phyloP scores from a whole-genome alignment of 2,113 vertebrate species.

The Cyprinodon variegatus region DNA sequence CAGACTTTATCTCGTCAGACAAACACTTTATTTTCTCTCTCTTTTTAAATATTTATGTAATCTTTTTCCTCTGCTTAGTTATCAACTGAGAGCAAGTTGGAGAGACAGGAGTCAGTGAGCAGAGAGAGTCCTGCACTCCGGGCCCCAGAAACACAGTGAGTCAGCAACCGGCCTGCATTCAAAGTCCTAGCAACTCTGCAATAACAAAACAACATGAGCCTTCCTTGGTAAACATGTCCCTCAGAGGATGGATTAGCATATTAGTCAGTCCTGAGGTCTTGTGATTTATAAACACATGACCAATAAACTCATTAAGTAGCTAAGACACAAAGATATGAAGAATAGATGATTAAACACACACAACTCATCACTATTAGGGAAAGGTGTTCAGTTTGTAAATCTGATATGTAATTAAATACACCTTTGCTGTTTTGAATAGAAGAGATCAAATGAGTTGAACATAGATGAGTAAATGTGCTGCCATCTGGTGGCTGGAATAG shows the following conservation, averaged over 20 bases:
- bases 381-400: not conserved
- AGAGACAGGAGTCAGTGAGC: conserved; percentile 77
- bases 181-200: conserved; percentile 17
- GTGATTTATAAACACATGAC: conserved; percentile 9
- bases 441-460: not conserved
- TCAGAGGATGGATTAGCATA: conserved; percentile 20
- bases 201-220: conserved; percentile 55
- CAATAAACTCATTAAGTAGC: conserved; percentile 1
- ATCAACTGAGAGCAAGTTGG: conserved; percentile 85
- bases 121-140: conserved; percentile 59
- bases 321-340: not conserved
- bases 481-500: conserved; percentile 38
- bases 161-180: conserved; percentile 44
- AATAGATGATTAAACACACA: not conserved
- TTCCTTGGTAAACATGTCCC: conserved; percentile 51
- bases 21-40: not conserved
- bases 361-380: not conserved
- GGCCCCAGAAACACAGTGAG: conserved; percentile 73
- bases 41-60: not conserved
- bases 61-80: conserved; percentile 58
- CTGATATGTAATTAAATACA: not conserved
- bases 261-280: conserved; percentile 30
- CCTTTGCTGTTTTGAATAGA: not conserved
- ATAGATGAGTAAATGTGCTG: conserved; percentile 21
- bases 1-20: not conserved